phyloP scores from a whole-genome alignment of 2,113 vertebrate genomes.

The Nasalis larvatus region DNA sequence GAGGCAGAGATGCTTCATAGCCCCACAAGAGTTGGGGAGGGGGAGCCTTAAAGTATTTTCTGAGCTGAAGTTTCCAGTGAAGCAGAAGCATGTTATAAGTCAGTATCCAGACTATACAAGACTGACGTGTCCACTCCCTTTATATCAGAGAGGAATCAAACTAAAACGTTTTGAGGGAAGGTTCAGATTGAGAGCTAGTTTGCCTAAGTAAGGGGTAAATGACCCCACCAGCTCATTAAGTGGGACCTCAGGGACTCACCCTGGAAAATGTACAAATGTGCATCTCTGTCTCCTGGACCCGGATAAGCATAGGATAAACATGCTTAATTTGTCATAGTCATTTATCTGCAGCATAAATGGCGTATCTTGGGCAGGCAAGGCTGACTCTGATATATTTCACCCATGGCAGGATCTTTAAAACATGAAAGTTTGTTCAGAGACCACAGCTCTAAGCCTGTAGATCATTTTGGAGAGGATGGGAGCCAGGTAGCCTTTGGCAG shows the following conservation, averaged over 20 bases:
- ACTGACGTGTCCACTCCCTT: background rate
- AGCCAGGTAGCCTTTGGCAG: background rate
- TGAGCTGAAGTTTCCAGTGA: background rate
- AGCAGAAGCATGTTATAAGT: background rate
- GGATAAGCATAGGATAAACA: too few species aligned
- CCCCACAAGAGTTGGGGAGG: too few species aligned
- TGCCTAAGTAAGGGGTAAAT: background rate
- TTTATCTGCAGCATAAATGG: background rate
- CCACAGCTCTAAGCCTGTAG: background rate
- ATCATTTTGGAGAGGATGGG: background rate
- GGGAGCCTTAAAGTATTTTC: background rate
- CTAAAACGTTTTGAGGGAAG: background rate
- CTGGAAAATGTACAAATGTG: background rate
- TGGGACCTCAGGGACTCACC: background rate
- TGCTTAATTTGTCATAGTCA: background rate
- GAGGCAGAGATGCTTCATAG: background rate
- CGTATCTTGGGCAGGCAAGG: background rate
- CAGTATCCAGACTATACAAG: background rate
- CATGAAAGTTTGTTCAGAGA: background rate
- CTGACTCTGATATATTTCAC: background rate
- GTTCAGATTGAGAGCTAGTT: background rate
- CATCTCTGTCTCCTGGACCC: background rate
- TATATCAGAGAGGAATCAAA: background rate
- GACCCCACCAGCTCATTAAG: background rate
- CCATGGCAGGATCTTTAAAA: background rate